These are phyloP conservation scores for Phengaris alcon DNA, from an alignment of 2,888 invertebrate genomes.

Conservation along the genomic window DNA sequence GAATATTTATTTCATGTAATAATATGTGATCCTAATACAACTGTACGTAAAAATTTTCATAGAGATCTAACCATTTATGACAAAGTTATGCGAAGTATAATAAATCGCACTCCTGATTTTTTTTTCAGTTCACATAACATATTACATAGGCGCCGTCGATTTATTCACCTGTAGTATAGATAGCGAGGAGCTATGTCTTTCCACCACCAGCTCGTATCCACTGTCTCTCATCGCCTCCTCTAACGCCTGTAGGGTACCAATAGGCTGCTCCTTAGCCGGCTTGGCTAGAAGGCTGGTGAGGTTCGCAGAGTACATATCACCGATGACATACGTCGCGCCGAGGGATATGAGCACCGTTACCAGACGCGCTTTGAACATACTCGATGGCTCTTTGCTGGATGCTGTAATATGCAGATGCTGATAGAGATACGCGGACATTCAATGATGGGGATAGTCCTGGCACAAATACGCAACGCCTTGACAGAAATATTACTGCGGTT, in stretches of 20 bases:
- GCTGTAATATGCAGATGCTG: slow-evolving; percentile 43
- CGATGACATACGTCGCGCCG: slow-evolving; percentile 88
- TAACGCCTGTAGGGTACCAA: slow-evolving; percentile 82
- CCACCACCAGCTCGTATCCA: slow-evolving; percentile 84
- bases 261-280: slow-evolving; percentile 84
- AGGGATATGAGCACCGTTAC: slow-evolving; percentile 85
- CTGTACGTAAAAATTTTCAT: too few relatives aligned
- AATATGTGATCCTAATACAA: too few relatives aligned
- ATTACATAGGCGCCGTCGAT: too few relatives aligned
- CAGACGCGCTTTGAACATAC: slow-evolving; percentile 83
- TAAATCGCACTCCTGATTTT: too few relatives aligned
- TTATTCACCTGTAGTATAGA: slow-evolving; percentile 81
- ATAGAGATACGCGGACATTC: too few relatives aligned
- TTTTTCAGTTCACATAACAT: too few relatives aligned
- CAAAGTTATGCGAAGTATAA: too few relatives aligned
- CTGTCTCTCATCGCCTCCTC: slow-evolving; percentile 82
- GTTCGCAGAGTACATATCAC: slow-evolving; percentile 89
- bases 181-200: slow-evolving; percentile 85
- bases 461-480: too few relatives aligned
- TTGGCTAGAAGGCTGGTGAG: slow-evolving; percentile 86
- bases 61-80: too few relatives aligned
- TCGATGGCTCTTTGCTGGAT: slow-evolving; percentile 81
- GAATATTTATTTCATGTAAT: too few relatives aligned
- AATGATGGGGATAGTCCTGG: too few relatives aligned
- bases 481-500: too few relatives aligned